Conservation (phyloP, 2,797 vertebrate genomes). For the Loris lydekkerianus region DNA sequence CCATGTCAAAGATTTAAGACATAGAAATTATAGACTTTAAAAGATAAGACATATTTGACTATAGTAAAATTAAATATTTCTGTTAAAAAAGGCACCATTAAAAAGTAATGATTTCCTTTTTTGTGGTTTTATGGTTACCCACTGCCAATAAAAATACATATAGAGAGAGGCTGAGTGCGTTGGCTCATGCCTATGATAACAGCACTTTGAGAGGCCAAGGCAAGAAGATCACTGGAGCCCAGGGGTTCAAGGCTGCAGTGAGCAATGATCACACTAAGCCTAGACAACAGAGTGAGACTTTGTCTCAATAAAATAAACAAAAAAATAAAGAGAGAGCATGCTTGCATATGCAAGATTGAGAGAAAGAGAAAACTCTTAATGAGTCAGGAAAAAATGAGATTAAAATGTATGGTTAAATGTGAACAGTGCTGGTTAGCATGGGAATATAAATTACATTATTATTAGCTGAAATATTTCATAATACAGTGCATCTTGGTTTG, state of each 20-base stretch:
- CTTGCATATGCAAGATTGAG: neutral
- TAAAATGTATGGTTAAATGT: neutral
- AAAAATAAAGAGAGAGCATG: no score
- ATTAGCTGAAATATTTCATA: neutral
- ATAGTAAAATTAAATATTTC: neutral
- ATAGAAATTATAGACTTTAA: neutral
- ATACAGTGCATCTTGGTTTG: neutral
- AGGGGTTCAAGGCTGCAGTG: no score
- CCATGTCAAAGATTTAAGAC: no score
- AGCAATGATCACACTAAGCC: no score
- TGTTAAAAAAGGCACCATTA: neutral
- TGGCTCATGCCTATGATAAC: no score
- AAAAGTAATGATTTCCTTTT: no score
- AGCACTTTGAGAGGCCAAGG: no score
- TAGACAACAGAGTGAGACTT: no score
- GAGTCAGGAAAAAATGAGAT: neutral
- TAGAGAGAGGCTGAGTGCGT: neutral
- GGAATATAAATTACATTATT: neutral
- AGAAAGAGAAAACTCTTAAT: neutral
- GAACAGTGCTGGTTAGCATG: neutral
- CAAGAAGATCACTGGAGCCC: no score
- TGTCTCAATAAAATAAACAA: no score
- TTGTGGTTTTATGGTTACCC: neutral
- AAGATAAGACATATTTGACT: slow-evolving; percentile 7
- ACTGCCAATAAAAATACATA: neutral